Conservation (phyloP, 2,113 vertebrate genomes). For the Jaculus jaculus region DNA sequence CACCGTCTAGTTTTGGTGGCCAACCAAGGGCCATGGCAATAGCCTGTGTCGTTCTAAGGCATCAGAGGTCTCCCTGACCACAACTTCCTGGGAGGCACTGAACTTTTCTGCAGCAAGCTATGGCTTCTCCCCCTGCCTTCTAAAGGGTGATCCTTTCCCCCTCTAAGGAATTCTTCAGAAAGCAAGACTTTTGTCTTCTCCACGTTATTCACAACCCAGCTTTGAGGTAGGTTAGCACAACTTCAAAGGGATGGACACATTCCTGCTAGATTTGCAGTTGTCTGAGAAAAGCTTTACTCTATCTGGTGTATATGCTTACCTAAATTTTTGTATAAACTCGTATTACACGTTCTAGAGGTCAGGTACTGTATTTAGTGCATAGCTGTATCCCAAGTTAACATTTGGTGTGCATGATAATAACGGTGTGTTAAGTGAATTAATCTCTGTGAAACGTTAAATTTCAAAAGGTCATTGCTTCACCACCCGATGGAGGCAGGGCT, state of each 20-base stretch:
- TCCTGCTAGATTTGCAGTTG: neutral
- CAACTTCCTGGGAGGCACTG: too few relatives aligned
- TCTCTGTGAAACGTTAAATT: neutral
- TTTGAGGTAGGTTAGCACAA: neutral
- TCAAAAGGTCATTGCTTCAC: neutral
- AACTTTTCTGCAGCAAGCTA: too few relatives aligned
- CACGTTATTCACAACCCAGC: neutral
- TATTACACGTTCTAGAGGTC: neutral
- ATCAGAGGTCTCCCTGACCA: too few relatives aligned
- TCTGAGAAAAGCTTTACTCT: neutral
- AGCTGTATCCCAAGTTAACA: neutral
- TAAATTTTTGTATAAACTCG: too few relatives aligned
- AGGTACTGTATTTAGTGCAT: neutral
- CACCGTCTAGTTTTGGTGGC: too few relatives aligned
- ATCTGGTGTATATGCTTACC: neutral
- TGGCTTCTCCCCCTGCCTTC: neutral
- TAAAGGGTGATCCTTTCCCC: neutral
- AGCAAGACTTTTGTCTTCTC: neutral
- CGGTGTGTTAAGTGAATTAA: neutral
- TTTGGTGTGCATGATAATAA: neutral
- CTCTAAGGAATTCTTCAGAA: neutral
- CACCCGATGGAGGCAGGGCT: neutral
- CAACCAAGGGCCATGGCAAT: too few relatives aligned
- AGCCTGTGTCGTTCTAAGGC: too few relatives aligned
- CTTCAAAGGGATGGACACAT: fast-evolving